These are phyloP conservation scores for Ia io DNA, from an alignment of 2,113 vertebrate species.

Conservation along the genomic window DNA sequence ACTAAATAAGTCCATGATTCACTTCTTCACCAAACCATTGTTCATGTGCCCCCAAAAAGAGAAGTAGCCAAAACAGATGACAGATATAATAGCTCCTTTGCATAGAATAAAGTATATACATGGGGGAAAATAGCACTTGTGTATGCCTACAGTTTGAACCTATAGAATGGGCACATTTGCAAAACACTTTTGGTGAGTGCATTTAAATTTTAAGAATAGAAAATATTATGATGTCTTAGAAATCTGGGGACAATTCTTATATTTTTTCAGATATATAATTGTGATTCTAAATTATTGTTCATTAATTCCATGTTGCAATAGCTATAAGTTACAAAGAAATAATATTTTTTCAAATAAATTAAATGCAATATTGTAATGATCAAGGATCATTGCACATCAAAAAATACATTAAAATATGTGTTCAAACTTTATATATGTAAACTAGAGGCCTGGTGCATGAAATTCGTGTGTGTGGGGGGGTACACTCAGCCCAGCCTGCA, in stretches of 20 bases:
- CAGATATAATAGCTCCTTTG: constrained; percentile 20
- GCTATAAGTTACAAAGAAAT: not conserved
- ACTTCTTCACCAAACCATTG: constrained; percentile 45
- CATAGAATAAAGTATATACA: constrained; percentile 46
- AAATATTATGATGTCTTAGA: not conserved
- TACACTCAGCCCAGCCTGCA: no score
- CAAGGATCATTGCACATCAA: not conserved
- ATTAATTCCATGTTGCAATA: not conserved
- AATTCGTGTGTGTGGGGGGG: no score
- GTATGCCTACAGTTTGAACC: not conserved
- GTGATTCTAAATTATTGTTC: not conserved
- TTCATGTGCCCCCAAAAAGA: constrained; percentile 6
- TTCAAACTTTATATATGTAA: not conserved
- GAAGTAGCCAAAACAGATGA: constrained; percentile 54
- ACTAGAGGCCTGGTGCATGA: no score
- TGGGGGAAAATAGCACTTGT: not conserved
- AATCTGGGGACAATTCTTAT: not conserved
- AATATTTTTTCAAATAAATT: not conserved
- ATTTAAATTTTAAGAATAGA: not conserved
- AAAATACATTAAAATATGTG: not conserved
- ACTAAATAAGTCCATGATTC: constrained; percentile 61
- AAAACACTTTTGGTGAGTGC: not conserved
- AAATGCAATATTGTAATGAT: not conserved
- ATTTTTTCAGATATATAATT: not conserved
- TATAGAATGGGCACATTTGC: not conserved